Evolutionary conservation across 2,113 vertebrate genomes (phyloP), one percentile per base, ranked within the genome.

Genomic region (Azemiops feae): DNA sequence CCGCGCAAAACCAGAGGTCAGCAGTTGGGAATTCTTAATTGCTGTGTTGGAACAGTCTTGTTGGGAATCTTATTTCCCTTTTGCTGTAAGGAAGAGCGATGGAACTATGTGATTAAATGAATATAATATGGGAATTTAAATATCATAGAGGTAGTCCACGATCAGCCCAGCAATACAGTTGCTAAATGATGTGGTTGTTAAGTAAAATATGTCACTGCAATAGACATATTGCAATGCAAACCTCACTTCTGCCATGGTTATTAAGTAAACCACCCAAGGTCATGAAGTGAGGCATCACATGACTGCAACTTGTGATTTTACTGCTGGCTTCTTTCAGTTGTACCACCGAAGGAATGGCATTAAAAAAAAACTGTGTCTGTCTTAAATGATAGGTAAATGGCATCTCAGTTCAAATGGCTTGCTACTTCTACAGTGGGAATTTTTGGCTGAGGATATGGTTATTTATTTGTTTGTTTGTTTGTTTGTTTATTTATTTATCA

Each of bases 11-110:
- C 8, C 47, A 1, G 47, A 50, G 9, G 47, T 50, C 47, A 98
- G 98, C 97, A 86, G 5, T 50, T 27, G 8, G 43, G 5, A 89
- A 89, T 85, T 92, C 52, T 14, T 54, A 92, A 55, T 54, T 81
- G 87, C 39, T 39, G 18, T 55, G 22, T 64, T 45, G 52, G 50
- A 81, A 81, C 22, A 88, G 18, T 50, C 45, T n/a, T 16, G 5
- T 50, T 9, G 58, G 39, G 9, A 89, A 89, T 89, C 34, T 81
- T 81, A 53, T 57, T 54, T 89, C 47, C 52, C 60, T 74, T 43
- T 30, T 64, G 39, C 45, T 7, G 18, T 43, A 10, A 92, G 43
- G 85, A 30, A n/a, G 25, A 47, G n/a, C 5, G 4, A 12, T 81
- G 34, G 34, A 39, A 22, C 52, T 55, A 1, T 60, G 54, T 50